These are phyloP conservation scores for Polydrusus tereticollis DNA, from an alignment of 2,888 invertebrate genomes.

Conservation along the genomic window DNA sequence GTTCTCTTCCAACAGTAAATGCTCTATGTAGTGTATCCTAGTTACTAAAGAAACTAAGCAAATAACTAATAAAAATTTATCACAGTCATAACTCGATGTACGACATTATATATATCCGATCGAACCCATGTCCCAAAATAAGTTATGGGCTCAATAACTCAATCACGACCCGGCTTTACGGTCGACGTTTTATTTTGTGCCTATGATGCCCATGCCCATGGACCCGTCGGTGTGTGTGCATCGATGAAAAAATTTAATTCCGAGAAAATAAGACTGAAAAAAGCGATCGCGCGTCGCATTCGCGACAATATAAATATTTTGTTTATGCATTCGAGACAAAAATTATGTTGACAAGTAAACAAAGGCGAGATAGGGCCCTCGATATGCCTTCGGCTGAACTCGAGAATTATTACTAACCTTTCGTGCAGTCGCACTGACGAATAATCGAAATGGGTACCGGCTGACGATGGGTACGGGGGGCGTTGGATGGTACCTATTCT, in stretches of 20 bases:
- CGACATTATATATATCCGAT: not conserved
- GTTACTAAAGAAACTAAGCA: not conserved
- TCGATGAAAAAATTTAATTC: slow-evolving; percentile 65
- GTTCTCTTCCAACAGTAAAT: no score
- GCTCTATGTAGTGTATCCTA: not conserved
- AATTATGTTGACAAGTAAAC: slow-evolving; percentile 70
- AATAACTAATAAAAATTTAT: slow-evolving; percentile 25
- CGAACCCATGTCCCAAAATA: slow-evolving; percentile 55
- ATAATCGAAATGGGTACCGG: no score
- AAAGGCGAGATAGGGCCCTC: slow-evolving; percentile 60
- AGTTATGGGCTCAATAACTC: slow-evolving; percentile 66
- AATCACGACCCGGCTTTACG: slow-evolving; percentile 65
- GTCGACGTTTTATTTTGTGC: slow-evolving; percentile 35
- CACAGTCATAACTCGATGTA: slow-evolving; percentile 11
- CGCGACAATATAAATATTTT: slow-evolving; percentile 69
- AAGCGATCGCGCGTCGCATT: slow-evolving; percentile 51
- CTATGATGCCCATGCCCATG: slow-evolving; percentile 9
- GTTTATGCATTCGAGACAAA: slow-evolving; percentile 69
- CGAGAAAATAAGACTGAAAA: slow-evolving; percentile 58
- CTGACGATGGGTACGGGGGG: no score
- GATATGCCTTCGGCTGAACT: slow-evolving; percentile 52
- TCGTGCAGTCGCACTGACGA: slow-evolving; percentile 58
- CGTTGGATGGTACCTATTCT: no score
- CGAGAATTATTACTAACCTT: slow-evolving; percentile 68
- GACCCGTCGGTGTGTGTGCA: slow-evolving; percentile 21